These are phyloP conservation scores for Cairina moschata DNA, from an alignment of 2,113 vertebrate species.

Conservation along the genomic window DNA sequence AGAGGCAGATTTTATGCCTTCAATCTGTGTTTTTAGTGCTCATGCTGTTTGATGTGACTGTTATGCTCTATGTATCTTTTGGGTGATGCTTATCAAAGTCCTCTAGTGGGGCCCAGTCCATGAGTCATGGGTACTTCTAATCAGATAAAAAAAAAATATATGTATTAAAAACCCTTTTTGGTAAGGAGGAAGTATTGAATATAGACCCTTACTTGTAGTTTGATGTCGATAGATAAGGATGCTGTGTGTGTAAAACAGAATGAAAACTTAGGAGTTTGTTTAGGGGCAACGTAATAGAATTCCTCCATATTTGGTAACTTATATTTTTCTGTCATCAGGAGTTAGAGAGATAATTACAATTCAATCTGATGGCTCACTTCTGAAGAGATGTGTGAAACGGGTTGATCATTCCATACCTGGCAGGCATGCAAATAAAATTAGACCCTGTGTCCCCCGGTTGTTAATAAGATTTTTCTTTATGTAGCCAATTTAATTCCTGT, in stretches of 20 bases:
- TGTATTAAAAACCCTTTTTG: not conserved
- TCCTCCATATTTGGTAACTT: not conserved
- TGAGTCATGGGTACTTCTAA: not conserved
- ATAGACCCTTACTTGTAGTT: not conserved
- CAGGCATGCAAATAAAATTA: not conserved
- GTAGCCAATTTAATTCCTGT: slow-evolving; percentile 7
- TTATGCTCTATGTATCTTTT: not conserved
- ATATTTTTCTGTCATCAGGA: not conserved
- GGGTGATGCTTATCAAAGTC: not conserved
- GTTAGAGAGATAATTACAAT: not conserved
- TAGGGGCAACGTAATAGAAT: not conserved
- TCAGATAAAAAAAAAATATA: not conserved
- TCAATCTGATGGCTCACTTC: not conserved
- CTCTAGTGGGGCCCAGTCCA: not conserved
- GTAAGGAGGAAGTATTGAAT: not conserved
- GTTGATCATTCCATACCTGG: not conserved
- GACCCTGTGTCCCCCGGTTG: not conserved
- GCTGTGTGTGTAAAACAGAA: not conserved
- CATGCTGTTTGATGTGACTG: accelerated
- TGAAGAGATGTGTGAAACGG: not conserved
- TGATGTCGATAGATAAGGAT: not conserved
- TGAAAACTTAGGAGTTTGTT: not conserved
- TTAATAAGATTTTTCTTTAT: not conserved
- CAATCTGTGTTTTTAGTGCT: not conserved
- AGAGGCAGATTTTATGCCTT: not conserved